These are phyloP conservation scores for Auanema freiburgensis DNA, from an alignment of 2,888 invertebrate species.

Conservation along the genomic window DNA sequence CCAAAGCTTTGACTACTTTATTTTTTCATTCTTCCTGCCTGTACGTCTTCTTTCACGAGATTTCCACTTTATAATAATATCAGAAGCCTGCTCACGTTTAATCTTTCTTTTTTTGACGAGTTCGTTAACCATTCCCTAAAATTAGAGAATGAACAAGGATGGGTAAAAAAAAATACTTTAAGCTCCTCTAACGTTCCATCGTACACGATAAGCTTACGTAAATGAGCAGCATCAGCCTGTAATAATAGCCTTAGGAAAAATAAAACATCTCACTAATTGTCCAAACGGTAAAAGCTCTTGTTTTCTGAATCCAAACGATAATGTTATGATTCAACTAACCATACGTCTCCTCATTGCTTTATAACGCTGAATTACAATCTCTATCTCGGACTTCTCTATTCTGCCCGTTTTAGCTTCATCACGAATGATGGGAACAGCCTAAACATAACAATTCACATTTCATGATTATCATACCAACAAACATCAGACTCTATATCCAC, in stretches of 20 bases:
- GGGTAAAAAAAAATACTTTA: constrained; percentile 3
- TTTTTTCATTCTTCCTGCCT: constrained; percentile 36
- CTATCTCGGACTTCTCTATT: background rate
- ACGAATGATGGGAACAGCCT: background rate
- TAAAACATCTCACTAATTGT: background rate
- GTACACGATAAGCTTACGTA: constrained; percentile 3
- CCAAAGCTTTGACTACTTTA: constrained; percentile 20
- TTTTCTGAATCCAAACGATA: background rate
- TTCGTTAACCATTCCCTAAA: constrained; percentile 14
- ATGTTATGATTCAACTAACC: background rate
- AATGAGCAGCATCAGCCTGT: background rate
- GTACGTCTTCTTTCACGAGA: constrained; percentile 40
- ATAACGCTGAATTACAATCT: constrained; percentile 7
- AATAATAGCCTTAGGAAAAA: no score
- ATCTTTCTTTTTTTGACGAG: constrained; percentile 14
- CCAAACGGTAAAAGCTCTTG: background rate
- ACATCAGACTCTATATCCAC: background rate
- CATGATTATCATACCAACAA: background rate
- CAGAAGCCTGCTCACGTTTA: constrained; percentile 15
- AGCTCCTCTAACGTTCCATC: constrained; percentile 16
- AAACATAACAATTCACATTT: background rate
- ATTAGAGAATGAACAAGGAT: background rate
- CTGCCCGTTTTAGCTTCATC: constrained; percentile 5
- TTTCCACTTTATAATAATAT: constrained; percentile 45
- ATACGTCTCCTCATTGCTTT: constrained; percentile 7